Evolutionary conservation across 2,797 vertebrate genomes (phyloP), one percentile per base, ranked within the genome.

Genomic region (Percopsis omiscomaycus): DNA sequence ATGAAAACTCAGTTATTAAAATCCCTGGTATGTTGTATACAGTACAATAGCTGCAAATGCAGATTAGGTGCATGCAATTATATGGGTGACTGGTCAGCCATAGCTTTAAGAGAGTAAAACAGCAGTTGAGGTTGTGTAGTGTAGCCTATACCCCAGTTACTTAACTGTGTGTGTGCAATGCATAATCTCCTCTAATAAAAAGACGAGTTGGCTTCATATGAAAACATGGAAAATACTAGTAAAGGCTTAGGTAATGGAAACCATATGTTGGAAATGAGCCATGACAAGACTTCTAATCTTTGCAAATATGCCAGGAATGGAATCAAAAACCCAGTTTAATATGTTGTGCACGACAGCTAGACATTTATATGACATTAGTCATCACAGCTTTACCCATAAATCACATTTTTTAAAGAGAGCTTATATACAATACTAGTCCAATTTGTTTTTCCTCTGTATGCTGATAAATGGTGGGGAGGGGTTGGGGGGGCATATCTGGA

Each of bases 301-400:
- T 63, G 73, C 67, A 61, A 22, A 65, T 73, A 57, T 64, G 15
- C 5, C 2, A 1, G 61, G 69, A 47, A 53, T 66, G 59, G 81
- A 63, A 74, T 79, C 66, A 71, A 71, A 71, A 79, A 80, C 65
- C 47, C 74, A 8, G 37, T 42, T 42, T 44, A 5, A 67, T 61
- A 44, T 30, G 29, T 73, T 60, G 29, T 29, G 32, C n/a, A 3
- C 61, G 73, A 71, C 77, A 84, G 77, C 75, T 69, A 64, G 29
- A 48, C 58, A n/a, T 49, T 44, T 50, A 71, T 63, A 64, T 76
- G 44, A 16, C 63, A 53, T 57, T 30, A 28, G 37, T 55, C 58
- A 77, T 74, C 64, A 70, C 49, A 46, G 60, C 66, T 71, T 53
- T 47, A 9, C 44, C 32, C 6, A 37, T 62, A 62, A 47, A 8